Percentiles rank a stretch among this genome's conserved stretches.
Evolutionary conservation across 2,888 invertebrate species (phyloP).

Genomic region (Lordiphosa andalusiaca): DNA sequence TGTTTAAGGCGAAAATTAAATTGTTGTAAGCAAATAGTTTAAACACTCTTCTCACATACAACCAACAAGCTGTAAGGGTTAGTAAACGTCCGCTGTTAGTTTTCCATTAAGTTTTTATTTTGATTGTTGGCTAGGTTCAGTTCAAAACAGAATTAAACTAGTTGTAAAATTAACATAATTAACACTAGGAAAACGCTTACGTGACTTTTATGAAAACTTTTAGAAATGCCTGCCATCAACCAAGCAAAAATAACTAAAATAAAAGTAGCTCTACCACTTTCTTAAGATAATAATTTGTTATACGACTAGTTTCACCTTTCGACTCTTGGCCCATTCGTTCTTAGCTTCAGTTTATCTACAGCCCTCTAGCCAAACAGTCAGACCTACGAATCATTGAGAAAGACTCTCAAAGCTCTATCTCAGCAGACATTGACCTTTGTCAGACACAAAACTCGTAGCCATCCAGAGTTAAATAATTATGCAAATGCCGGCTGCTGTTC

Average conservation of each 20-base stretch:
- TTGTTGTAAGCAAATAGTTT: no score
- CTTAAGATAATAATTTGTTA: neutral
- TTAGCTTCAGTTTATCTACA: constrained; percentile 39
- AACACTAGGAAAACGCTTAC: no score
- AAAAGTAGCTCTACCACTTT: constrained; percentile 20
- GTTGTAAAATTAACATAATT: no score
- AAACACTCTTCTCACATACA: no score
- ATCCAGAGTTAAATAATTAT: constrained; percentile 38
- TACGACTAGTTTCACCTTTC: constrained; percentile 10
- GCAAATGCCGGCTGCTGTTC: constrained; percentile 44
- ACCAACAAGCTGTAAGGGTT: no score
- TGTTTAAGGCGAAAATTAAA: no score
- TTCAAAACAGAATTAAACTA: no score
- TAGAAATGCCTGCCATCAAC: no score
- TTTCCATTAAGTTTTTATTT: no score
- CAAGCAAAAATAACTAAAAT: neutral
- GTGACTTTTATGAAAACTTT: no score
- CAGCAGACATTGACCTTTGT: constrained; percentile 21
- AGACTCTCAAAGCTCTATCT: neutral
- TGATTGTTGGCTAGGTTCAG: no score
- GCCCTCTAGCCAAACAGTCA: constrained; percentile 43
- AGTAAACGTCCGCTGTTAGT: no score
- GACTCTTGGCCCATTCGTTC: constrained; percentile 4
- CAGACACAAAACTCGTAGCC: constrained; percentile 1
- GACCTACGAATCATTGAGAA: neutral